Base-by-base conservation (phyloP, 2,797 vertebrate species). In the Remorina albescens region DNA sequence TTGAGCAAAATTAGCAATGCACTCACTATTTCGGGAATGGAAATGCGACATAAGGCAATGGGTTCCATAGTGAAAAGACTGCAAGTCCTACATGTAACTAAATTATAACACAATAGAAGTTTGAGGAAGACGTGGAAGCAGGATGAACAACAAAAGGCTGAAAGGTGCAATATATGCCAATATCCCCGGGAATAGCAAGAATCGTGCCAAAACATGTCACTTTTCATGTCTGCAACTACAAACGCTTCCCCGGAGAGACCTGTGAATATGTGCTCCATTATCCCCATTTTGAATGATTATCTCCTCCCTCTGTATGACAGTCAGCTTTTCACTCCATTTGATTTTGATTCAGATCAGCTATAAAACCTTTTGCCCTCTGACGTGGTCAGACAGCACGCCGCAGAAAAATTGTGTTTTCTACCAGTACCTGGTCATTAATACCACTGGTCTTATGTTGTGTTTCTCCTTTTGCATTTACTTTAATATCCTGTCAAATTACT, bases 201-300 rank as follows among this genome's bases (percentile, higher is more conserved):
- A 21, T 11, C 42, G 9, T 9, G 42, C 7, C n/a, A n/a, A n/a
- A n/a, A n/a, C n/a, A n/a, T 42, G 41, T 42, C 41, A 42, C 41
- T 42, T 42, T 42, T 42, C 18, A 42, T 42, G 41, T 42, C 19
- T 53, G 49, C 12, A 26, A 28, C 50, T 21, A 39, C 19, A 2
- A 64, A 39, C 19, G 47, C 21, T 23, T 53, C 28, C 49, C 49
- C 28, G 62, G 34, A 53, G 49, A 53, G 7, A 54, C 51, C 11
- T n/a, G 26, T 19, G 19, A 44, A 44, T 6, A 41, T 41, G 15
- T n/a, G 18, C 25, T 19, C 7, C 23, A 2, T 10, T 56, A 12
- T 56, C 53, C 30, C 32, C 11, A 2, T 56, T 56, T 34, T 56
- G 32, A 56, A 21, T 39, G 41, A 34, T 42, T 41, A 55, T 32